Evolutionary conservation across 2,888 invertebrate species (phyloP), one percentile per base, ranked within the genome.

Genomic region (Acanthacorydalis orientalis): DNA sequence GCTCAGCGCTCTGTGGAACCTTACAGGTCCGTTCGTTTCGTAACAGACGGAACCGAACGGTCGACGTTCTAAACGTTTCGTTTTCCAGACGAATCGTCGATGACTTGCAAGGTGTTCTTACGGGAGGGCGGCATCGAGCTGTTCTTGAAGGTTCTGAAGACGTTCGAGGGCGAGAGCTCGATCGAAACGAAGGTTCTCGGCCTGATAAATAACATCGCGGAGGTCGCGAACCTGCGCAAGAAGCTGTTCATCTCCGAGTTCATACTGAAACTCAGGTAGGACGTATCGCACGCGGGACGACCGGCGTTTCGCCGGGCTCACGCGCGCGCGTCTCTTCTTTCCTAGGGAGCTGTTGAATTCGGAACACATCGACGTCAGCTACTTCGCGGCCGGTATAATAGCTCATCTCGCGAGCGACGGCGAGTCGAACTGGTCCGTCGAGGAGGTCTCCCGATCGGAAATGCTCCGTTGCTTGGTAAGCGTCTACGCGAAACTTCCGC

Each of bases 121-220:
- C 69, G 74, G 43, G 75, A 78, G 57, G 75, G 75, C 14, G 84
- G 84, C 3, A 72, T 82, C 57, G 67, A 72, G 39, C 64, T 83
- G 43, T 83, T 81, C 56, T 67, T 81, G 51, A 68, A 73, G 52
- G 78, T 81, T 32, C 63, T 83, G n/a, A 69, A 72, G 57, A 73
- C 72, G 43, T 80, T 79, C 56, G 68, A 69, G 45, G 70, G 72
- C 31, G 74, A 78, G 55, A 73, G 74, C 40, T 73, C 77, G 37
- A 77, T 83, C n/a, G 81, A 83, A 61, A 83, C 83, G 2, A 84
- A 83, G 67, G 80, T 83, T 35, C 64, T 81, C 9, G 80, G 83
- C 10, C 65, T 83, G 6, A 62, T 84, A 55, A 84, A 83, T 60
- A 84, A 84, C 58, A 80, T 83, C 53, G 83, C 83, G 7, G 83